phyloP scores from a whole-genome alignment of 2,888 invertebrate species.

The Euphydryas editha region DNA sequence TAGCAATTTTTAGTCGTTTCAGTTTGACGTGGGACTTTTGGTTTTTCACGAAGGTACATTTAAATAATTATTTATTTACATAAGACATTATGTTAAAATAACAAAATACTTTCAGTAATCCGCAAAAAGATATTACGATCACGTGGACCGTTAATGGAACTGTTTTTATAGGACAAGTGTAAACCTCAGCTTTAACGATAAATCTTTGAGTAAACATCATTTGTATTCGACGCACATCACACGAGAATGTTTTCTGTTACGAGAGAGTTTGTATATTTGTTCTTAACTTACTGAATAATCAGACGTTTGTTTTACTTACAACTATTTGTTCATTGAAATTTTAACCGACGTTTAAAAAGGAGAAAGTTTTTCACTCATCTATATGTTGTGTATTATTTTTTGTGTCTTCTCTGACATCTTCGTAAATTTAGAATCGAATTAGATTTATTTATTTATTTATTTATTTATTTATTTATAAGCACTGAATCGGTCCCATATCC shows the following conservation, averaged over 20 bases:
- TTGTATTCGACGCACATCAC: constrained; percentile 12
- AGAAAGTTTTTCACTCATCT: too few species aligned
- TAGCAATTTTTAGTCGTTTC: too few species aligned
- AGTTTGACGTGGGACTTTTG: too few species aligned
- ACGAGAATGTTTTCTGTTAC: neutral
- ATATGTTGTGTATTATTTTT: too few species aligned
- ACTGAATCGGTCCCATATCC: too few species aligned
- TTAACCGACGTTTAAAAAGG: too few species aligned
- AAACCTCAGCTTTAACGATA: constrained; percentile 10
- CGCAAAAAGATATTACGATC: neutral
- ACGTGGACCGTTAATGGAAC: constrained; percentile 3
- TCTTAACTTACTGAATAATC: constrained; percentile 3
- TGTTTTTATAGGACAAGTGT: constrained; percentile 15
- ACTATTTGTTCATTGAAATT: too few species aligned
- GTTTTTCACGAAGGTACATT: too few species aligned
- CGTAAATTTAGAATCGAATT: too few species aligned
- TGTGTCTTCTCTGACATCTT: too few species aligned
- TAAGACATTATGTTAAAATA: neutral
- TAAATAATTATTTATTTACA: neutral
- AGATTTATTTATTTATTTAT: too few species aligned
- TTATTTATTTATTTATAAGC: too few species aligned
- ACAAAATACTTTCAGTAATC: constrained; percentile 1
- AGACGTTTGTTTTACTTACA: neutral
- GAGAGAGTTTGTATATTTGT: neutral
- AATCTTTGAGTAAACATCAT: constrained; percentile 14